Evolutionary conservation across 1,140 invertebrate species (phyloP).

Genomic region (Drosophila funebris): DNA sequence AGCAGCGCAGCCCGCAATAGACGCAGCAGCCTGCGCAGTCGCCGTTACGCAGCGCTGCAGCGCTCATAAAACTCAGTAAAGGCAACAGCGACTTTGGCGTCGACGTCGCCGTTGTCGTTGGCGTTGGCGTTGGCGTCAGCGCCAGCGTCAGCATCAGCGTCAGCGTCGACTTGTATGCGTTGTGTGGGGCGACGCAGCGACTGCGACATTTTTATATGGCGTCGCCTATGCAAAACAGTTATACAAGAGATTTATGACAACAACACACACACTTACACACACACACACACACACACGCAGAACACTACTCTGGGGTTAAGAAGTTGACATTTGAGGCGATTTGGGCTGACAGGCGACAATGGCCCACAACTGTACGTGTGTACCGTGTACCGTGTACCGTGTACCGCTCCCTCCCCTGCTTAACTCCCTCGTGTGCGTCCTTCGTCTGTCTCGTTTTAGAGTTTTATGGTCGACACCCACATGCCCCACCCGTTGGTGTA

Average conservation of each 20-base stretch:
- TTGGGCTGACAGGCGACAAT: constrained; percentile 41
- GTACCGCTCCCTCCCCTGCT: neutral
- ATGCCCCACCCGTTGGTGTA: neutral
- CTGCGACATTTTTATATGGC: constrained; percentile 40
- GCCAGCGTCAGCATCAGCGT: neutral
- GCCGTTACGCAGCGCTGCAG: constrained; percentile 40
- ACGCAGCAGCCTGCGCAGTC: constrained; percentile 6
- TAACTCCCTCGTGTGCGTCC: neutral
- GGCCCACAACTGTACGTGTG: constrained; percentile 26
- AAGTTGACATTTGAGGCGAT: constrained; percentile 65
- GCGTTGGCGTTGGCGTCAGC: neutral
- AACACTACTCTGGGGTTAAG: constrained; percentile 41
- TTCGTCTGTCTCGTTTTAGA: constrained; percentile 11
- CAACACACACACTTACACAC: constrained; percentile 27
- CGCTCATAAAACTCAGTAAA: constrained; percentile 45
- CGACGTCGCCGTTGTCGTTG: neutral
- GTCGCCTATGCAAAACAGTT: constrained; percentile 56
- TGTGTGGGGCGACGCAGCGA: constrained; percentile 6
- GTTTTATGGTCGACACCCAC: constrained; percentile 41
- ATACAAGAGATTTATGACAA: constrained; percentile 59
- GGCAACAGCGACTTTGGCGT: neutral
- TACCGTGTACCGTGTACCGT: neutral
- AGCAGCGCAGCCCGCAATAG: neutral
- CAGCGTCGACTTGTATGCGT: neutral
- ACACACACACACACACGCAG: constrained; percentile 14